A percentile compares a stretch with the other conserved stretches of the same genome.
phyloP scores from a whole-genome alignment of 2,797 vertebrate species.

The Cyprinella venusta region DNA sequence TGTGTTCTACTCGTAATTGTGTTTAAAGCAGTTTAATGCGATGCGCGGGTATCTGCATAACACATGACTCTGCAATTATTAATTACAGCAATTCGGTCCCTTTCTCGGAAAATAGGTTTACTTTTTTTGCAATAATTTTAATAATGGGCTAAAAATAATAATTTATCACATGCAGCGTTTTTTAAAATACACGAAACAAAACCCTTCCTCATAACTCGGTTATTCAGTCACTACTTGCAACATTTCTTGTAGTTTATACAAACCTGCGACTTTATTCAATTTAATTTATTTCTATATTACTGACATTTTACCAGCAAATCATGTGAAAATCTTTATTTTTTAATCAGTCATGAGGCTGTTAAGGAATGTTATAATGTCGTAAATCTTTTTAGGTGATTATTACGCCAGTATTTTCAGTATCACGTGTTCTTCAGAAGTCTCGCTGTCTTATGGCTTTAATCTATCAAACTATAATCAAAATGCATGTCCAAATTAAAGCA shows the following conservation, averaged over 20 bases:
- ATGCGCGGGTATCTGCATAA: background rate
- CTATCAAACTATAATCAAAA: background rate
- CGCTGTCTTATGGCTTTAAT: background rate
- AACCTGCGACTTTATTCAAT: too few species aligned
- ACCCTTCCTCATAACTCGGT: background rate
- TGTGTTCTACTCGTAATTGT: background rate
- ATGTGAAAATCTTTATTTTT: background rate
- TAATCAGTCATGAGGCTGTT: background rate
- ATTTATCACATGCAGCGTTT: background rate
- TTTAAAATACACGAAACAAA: background rate
- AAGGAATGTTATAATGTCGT: background rate
- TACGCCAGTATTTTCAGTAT: background rate
- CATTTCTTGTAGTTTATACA: constrained; percentile 2
- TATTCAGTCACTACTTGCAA: background rate
- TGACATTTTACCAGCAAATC: background rate
- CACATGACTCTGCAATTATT: background rate
- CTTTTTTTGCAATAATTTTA: background rate
- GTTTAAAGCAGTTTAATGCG: background rate
- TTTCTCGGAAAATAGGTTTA: background rate
- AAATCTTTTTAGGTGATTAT: background rate
- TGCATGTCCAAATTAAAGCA: background rate
- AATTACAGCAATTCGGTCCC: background rate
- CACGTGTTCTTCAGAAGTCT: background rate
- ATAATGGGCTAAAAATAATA: background rate
- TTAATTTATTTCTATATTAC: background rate